phyloP scores from a whole-genome alignment of 92 coral and sea anemone species.

The Plumapathes pennacea region DNA sequence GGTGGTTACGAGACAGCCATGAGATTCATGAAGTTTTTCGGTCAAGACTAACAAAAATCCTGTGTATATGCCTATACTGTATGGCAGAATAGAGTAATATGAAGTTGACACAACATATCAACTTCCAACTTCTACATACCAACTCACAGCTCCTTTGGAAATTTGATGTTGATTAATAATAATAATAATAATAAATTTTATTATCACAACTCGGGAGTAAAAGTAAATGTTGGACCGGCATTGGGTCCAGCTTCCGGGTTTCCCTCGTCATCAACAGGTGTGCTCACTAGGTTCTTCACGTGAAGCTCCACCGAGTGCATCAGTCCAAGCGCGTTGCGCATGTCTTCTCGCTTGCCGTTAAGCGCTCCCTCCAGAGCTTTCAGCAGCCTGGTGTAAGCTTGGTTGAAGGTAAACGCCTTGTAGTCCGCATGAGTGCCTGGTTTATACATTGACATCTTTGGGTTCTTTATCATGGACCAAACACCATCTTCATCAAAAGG shows the following conservation, averaged over 20 bases:
- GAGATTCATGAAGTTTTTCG: constrained; percentile 53
- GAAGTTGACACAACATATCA: too few relatives aligned
- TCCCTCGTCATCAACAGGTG: constrained; percentile 50
- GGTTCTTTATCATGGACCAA: constrained; percentile 65
- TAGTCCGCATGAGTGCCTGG: constrained; percentile 16
- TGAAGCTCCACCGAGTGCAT: constrained; percentile 43
- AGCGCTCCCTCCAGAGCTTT: constrained; percentile 60
- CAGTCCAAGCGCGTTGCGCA: constrained; percentile 36
- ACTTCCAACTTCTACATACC: too few relatives aligned
- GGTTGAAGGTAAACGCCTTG: constrained; percentile 51
- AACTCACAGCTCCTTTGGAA: too few relatives aligned
- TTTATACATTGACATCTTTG: constrained; percentile 36
- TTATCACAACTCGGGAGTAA: too few relatives aligned
- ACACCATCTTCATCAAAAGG: constrained; percentile 58
- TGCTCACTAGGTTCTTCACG: constrained; percentile 26
- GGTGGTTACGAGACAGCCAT: constrained; percentile 81
- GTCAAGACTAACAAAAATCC: too few relatives aligned
- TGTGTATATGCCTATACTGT: too few relatives aligned
- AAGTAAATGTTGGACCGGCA: constrained; percentile 58
- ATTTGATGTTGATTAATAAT: too few relatives aligned
- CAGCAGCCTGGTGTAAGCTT: constrained; percentile 49
- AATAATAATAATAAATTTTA: too few relatives aligned
- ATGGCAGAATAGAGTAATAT: too few relatives aligned
- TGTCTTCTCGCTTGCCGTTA: constrained; percentile 53
- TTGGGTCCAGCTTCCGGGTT: constrained; percentile 74